phyloP scores from a whole-genome alignment of 2,888 invertebrate genomes.

The Synanthedon tipuliformis region DNA sequence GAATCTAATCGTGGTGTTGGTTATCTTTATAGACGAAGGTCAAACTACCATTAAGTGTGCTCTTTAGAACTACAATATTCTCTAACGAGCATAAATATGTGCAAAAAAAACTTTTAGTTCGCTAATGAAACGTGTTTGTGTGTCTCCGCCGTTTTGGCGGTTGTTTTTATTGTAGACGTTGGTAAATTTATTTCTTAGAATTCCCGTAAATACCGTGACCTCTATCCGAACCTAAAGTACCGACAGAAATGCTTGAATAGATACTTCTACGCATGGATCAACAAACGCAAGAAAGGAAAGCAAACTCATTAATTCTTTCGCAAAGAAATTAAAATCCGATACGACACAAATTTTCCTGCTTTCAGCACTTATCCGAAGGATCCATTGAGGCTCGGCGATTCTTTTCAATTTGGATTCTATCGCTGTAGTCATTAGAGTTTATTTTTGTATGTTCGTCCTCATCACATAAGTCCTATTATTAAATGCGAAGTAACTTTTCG shows the following conservation, averaged over 20 bases:
- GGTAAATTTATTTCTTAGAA: no score
- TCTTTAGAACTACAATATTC: no score
- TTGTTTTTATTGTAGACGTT: no score
- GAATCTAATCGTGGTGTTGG: no score
- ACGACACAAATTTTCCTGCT: slow-evolving; percentile 61
- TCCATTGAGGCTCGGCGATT: slow-evolving; percentile 11
- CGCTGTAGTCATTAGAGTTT: not conserved
- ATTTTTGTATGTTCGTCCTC: slow-evolving; percentile 6
- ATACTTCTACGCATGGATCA: slow-evolving; percentile 45
- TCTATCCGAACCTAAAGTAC: no score
- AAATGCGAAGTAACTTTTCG: slow-evolving; percentile 39
- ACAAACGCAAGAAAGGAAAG: slow-evolving; percentile 33
- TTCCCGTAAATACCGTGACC: no score
- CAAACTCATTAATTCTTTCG: slow-evolving; percentile 61
- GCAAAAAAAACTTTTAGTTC: no score
- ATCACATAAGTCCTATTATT: slow-evolving; percentile 14
- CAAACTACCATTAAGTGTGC: no score
- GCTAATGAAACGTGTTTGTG: no score
- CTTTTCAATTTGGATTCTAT: slow-evolving; percentile 14
- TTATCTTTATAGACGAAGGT: no score
- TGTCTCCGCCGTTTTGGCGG: no score
- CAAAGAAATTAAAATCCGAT: slow-evolving; percentile 67
- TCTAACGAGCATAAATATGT: no score
- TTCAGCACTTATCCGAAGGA: slow-evolving; percentile 17
- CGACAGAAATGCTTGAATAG: slow-evolving; percentile 15